These are phyloP conservation scores for Cremastinae sp. DNA, from an alignment of 2,888 invertebrate genomes.

Conservation along the genomic window DNA sequence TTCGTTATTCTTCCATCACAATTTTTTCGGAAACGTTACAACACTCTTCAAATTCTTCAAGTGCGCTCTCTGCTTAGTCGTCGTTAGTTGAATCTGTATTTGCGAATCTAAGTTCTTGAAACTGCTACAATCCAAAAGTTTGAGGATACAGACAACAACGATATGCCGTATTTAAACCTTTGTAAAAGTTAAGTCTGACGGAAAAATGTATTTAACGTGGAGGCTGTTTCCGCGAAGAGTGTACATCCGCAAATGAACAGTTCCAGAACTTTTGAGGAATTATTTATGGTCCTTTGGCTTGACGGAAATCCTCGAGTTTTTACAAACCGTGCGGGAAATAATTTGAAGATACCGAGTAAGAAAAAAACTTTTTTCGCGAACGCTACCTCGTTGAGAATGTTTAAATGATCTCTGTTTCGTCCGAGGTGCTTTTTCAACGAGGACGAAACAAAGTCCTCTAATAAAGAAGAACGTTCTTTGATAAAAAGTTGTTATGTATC, in stretches of 20 bases:
- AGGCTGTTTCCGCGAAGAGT: background rate
- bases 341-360: conserved; percentile 3
- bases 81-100: too few relatives aligned
- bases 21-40: too few relatives aligned
- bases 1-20: too few relatives aligned
- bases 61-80: too few relatives aligned
- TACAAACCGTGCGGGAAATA: background rate
- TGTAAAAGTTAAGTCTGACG: background rate
- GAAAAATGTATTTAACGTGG: background rate
- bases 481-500: too few relatives aligned
- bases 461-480: too few relatives aligned
- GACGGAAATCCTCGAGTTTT: background rate
- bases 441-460: too few relatives aligned
- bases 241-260: conserved; percentile 7
- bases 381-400: background rate
- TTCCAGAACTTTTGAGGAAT: background rate
- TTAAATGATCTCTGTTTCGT: background rate
- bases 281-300: conserved; percentile 1
- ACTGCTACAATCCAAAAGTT: too few relatives aligned
- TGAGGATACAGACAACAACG: background rate
- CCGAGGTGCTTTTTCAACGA: background rate
- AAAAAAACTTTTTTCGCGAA: conserved; percentile 8
- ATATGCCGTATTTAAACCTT: background rate
- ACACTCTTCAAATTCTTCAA: too few relatives aligned
- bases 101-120: too few relatives aligned